Percentiles rank a stretch among this genome's conserved stretches.
phyloP scores from a whole-genome alignment of 2,797 vertebrate genomes.

The Anas georgica region DNA sequence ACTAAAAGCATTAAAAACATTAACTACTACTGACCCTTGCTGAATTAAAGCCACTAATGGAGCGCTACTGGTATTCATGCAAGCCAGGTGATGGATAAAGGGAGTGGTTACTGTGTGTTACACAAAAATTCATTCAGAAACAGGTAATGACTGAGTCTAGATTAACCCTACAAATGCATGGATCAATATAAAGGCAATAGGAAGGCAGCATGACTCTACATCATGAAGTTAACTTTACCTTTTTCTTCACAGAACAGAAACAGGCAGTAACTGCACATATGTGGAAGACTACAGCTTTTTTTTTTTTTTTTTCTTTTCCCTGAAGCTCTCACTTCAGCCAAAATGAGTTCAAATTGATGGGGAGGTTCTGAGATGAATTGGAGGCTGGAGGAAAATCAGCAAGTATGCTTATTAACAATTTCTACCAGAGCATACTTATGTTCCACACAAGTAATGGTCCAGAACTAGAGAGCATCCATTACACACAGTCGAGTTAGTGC shows the following conservation, averaged over 20 bases:
- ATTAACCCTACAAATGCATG: neutral
- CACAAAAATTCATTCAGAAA: neutral
- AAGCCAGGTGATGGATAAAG: neutral
- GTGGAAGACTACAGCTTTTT: neutral
- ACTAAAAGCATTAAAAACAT: neutral
- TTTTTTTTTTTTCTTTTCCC: neutral
- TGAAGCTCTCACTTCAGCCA: neutral
- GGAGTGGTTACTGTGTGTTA: neutral
- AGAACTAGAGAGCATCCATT: neutral
- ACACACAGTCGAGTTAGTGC: neutral
- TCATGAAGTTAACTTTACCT: neutral
- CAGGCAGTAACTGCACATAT: fast-evolving
- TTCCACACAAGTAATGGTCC: neutral
- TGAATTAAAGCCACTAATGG: neutral
- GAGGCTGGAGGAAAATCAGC: neutral
- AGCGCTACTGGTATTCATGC: neutral
- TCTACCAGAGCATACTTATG: neutral
- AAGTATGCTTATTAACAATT: neutral
- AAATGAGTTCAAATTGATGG: neutral
- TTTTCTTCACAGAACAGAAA: neutral
- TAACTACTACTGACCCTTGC: neutral
- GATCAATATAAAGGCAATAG: neutral
- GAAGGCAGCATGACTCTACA: neutral
- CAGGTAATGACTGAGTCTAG: neutral
- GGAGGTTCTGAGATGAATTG: neutral